These are phyloP conservation scores for Australoheros scitulus DNA, from an alignment of 2,113 vertebrate genomes.

Conservation along the genomic window DNA sequence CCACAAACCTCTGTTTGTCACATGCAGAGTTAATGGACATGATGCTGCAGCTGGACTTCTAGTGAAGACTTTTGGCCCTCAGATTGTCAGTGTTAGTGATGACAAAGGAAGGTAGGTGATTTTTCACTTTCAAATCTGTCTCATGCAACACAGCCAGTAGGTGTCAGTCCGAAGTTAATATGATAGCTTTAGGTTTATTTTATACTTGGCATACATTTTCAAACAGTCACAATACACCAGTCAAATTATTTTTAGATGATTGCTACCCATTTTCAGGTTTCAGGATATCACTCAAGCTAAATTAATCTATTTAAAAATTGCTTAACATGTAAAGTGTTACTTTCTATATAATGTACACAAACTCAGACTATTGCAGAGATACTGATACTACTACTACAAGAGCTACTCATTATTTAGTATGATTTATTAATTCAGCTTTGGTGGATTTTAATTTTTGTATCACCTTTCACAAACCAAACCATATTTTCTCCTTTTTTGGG, in stretches of 20 bases:
- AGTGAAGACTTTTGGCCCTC: constrained; percentile 87
- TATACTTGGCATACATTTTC: neutral
- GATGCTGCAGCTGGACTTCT: constrained; percentile 91
- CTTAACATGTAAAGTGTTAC: neutral
- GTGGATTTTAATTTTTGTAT: neutral
- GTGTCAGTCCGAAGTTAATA: neutral
- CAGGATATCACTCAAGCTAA: neutral
- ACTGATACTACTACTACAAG: neutral
- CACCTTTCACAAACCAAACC: neutral
- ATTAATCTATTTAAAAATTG: neutral
- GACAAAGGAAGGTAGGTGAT: constrained; percentile 92
- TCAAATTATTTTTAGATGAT: neutral
- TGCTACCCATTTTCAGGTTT: neutral
- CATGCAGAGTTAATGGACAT: constrained; percentile 90
- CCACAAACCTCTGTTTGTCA: neutral
- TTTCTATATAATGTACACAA: neutral
- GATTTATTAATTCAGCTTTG: neutral
- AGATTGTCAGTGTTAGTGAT: constrained; percentile 90
- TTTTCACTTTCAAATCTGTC: neutral
- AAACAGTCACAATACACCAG: neutral
- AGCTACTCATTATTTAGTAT: neutral
- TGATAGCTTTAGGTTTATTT: neutral
- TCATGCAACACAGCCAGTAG: neutral
- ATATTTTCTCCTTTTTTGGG: neutral
- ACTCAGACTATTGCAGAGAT: neutral